Conservation (phyloP, 2,797 vertebrate genomes). For the Meda fulgida region DNA sequence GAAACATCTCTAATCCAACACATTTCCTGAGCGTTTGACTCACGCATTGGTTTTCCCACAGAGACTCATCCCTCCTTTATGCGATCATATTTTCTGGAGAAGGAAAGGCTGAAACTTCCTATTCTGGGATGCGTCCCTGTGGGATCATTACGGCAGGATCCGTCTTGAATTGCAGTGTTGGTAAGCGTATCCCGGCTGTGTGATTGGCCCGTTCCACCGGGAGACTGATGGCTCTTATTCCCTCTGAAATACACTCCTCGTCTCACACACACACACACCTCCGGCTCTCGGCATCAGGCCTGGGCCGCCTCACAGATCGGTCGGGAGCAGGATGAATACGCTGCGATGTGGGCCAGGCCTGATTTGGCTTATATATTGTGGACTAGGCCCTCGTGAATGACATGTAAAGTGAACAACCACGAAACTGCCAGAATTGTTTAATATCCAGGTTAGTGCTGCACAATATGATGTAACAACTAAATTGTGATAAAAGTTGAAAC, state of each 20-base stretch:
- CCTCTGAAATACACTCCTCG: neutral
- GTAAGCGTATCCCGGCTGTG: slow-evolving; percentile 28
- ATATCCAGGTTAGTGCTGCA: neutral
- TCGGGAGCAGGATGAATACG: neutral
- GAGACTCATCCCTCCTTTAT: neutral
- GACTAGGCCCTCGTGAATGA: neutral
- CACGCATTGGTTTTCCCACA: neutral
- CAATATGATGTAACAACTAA: neutral
- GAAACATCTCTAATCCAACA: slow-evolving; percentile 76
- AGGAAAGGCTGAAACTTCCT: slow-evolving; percentile 32
- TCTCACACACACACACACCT: neutral
- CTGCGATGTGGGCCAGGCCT: neutral
- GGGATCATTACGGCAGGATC: slow-evolving; percentile 38
- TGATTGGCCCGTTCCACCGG: slow-evolving; percentile 59
- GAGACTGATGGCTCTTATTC: slow-evolving; percentile 40
- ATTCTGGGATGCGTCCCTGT: slow-evolving; percentile 45
- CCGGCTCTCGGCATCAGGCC: neutral
- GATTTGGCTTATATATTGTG: too few relatives aligned
- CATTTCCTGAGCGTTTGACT: slow-evolving; percentile 68
- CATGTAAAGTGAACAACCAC: too few relatives aligned
- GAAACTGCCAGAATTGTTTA: neutral
- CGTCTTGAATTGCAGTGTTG: slow-evolving; percentile 38
- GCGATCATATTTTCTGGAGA: neutral
- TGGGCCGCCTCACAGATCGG: neutral
- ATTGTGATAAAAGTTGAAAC: neutral